Conservation (phyloP, 1,140 invertebrate genomes). For the Apolygus lucorum region DNA sequence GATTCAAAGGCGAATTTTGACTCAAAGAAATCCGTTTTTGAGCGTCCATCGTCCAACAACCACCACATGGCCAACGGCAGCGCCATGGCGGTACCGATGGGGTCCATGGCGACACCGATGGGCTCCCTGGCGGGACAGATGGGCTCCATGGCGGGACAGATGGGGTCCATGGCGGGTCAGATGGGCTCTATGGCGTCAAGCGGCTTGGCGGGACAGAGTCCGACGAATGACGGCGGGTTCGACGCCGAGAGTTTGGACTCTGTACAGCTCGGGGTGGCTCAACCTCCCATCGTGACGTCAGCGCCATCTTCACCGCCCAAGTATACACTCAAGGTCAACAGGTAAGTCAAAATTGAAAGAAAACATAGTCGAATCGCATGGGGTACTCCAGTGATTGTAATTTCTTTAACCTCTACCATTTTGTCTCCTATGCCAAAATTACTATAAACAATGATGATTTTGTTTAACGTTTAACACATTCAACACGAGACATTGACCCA, state of each 20-base stretch:
- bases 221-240: not conserved
- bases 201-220: not conserved
- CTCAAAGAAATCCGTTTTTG: conserved; percentile 27
- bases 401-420: no score
- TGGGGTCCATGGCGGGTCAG: not conserved
- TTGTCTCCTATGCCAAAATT: no score
- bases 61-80: not conserved
- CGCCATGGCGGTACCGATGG: not conserved
- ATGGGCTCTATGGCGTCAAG: not conserved
- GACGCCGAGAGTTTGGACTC: not conserved
- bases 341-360: no score
- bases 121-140: not conserved
- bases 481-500: no score
- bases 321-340: conserved; percentile 13
- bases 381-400: no score
- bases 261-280: not conserved
- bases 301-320: conserved; percentile 1
- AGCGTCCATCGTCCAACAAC: conserved; percentile 11
- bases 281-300: conserved; percentile 2
- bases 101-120: not conserved
- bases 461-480: no score
- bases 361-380: no score
- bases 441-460: no score
- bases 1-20: conserved; percentile 29
- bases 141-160: not conserved